Evolutionary conservation across 2,797 vertebrate genomes (phyloP), one percentile per base, ranked within the genome.

Genomic region (Holocentrus rufus): DNA sequence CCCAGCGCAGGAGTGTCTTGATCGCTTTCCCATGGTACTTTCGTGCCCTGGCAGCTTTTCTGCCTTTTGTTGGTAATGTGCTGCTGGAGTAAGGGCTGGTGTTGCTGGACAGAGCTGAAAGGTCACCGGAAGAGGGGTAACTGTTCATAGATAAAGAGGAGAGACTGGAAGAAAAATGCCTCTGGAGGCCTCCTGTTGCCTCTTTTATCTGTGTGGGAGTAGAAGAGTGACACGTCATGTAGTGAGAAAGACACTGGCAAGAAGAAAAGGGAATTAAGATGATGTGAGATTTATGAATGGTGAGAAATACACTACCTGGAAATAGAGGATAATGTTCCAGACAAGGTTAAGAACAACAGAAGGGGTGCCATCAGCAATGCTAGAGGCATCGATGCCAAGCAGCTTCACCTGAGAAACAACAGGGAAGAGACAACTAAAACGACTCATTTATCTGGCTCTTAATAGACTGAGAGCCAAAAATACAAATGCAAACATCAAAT

Each of bases 261-360:
- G 62, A 52, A 22, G 47, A 2, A 47, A 17, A 63, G 8, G 30
- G 22, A 65, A 8, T 31, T n/a, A 65, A 42, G 4, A 31, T 25
- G 36, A 62, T 20, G 46, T 49, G 13, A 55, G 11, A 39, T 15
- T 63, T 65, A 72, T 22, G 1, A 44, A 64, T 23, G 39, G n/a
- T 36, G 52, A 36, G 0, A 42, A 23, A 18, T 36, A 20, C 6
- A 69, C 86, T 91, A 96, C 96, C 94, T 98, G 96, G 81, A 97
- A 96, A 87, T 95, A 94, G 62, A 97, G 91, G 80, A 98, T 96
- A 82, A 98, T 95, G 90, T 95, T 96, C 97, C 97, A 98, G 87
- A 97, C 88, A 34, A 98, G 94, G 64, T 93, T 93, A 4, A 98
- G 95, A 47, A 98, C 94, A 85, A 95, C 90, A 34, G 95, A 95